Percentiles rank a stretch among this genome's conserved stretches.
phyloP scores from a whole-genome alignment of 92 coral and sea anemone species.

The Palythoa heliodiscus region DNA sequence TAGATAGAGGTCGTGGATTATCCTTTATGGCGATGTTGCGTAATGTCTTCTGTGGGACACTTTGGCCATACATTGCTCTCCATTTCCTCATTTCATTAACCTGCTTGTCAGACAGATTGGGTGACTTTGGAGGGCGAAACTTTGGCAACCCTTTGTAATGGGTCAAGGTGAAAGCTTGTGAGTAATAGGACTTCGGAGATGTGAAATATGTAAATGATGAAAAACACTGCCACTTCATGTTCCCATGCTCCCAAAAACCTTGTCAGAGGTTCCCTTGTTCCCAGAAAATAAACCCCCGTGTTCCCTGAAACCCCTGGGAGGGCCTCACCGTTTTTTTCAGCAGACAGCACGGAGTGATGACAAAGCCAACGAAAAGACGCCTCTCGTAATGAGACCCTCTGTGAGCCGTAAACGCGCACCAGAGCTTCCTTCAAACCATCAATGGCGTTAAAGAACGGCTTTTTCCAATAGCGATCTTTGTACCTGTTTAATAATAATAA shows the following conservation, averaged over 20 bases:
- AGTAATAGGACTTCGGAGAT: too few relatives aligned
- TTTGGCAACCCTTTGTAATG: slow-evolving; percentile 49
- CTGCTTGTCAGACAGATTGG: too few relatives aligned
- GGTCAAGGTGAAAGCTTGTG: background rate
- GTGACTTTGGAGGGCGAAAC: background rate
- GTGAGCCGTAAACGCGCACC: slow-evolving; percentile 41
- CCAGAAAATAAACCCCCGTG: too few relatives aligned
- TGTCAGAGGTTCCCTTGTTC: too few relatives aligned
- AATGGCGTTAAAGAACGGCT: slow-evolving; percentile 53
- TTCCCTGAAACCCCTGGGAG: too few relatives aligned
- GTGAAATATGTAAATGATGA: slow-evolving; percentile 10
- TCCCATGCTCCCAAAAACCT: too few relatives aligned
- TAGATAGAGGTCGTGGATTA: too few relatives aligned
- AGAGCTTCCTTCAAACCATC: slow-evolving; percentile 44
- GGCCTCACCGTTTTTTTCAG: slow-evolving; percentile 38
- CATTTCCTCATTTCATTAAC: too few relatives aligned
- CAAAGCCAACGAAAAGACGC: slow-evolving; percentile 62
- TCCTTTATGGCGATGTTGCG: too few relatives aligned
- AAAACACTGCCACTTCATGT: slow-evolving; percentile 42
- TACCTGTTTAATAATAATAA: slow-evolving; percentile 41
- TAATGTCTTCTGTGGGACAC: too few relatives aligned
- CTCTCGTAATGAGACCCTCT: slow-evolving; percentile 47
- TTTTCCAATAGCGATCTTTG: slow-evolving; percentile 59
- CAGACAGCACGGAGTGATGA: slow-evolving; percentile 61
- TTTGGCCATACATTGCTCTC: too few relatives aligned